These are phyloP conservation scores for Tenualosa thibaudeaui DNA, from an alignment of 2,797 vertebrate genomes.

Conservation along the genomic window DNA sequence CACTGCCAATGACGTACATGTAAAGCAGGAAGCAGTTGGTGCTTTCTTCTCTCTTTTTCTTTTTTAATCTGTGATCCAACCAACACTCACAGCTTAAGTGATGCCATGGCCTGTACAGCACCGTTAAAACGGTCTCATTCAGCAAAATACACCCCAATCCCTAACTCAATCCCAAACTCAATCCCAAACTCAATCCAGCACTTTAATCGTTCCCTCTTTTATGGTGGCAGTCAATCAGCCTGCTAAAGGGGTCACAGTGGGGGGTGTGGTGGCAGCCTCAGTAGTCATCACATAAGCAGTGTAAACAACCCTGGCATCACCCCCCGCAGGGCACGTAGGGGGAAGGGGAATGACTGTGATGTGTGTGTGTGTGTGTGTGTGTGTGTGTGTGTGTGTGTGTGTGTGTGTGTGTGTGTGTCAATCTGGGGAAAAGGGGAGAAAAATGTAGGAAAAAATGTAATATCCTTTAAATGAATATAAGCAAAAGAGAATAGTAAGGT, in stretches of 20 bases:
- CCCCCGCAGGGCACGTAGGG: background rate
- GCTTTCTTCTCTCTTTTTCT: background rate
- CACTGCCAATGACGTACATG: background rate
- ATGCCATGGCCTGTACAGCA: background rate
- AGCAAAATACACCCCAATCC: background rate
- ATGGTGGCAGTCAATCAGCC: background rate
- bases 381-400: slow-evolving; percentile 11
- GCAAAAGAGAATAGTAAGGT: no score
- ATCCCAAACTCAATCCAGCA: slow-evolving; percentile 15
- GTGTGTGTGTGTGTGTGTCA: slow-evolving; percentile 1
- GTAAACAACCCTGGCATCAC: background rate
- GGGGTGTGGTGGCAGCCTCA: background rate
- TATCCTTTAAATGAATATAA: no score
- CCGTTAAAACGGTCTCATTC: background rate
- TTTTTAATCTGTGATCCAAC: background rate
- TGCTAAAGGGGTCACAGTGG: background rate
- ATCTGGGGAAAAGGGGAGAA: background rate
- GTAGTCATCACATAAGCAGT: background rate
- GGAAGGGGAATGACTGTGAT: no score
- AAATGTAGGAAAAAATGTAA: background rate
- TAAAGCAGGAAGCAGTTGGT: background rate
- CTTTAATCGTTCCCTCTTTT: background rate
- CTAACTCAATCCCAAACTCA: background rate
- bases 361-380: slow-evolving; percentile 9
- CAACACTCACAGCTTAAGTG: background rate